Percentiles rank a stretch among this genome's conserved stretches.
phyloP scores from a whole-genome alignment of 2,797 vertebrate species.

The Sebastes umbrosus region DNA sequence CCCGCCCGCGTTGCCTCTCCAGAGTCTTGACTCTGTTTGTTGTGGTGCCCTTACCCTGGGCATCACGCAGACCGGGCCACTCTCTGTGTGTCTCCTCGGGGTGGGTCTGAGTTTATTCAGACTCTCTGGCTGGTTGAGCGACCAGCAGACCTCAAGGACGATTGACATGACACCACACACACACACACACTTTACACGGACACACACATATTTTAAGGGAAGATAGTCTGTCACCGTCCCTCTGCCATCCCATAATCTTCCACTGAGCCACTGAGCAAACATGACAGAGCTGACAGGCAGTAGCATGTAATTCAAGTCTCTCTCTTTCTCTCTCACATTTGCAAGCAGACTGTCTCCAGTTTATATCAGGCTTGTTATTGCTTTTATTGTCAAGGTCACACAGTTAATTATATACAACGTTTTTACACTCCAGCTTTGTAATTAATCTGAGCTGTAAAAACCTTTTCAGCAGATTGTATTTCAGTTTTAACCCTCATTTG shows the following conservation, averaged over 20 bases:
- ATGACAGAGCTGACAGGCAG: conserved; percentile 22
- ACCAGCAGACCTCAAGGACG: not conserved
- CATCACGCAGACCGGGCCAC: not conserved
- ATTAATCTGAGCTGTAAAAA: not conserved
- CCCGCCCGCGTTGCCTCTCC: not conserved
- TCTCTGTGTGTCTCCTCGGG: not conserved
- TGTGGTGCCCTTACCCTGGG: conserved; percentile 30
- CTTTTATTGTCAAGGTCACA: conserved; percentile 6
- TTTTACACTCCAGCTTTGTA: not conserved
- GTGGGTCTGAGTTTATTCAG: conserved; percentile 6
- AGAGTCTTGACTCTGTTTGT: conserved; percentile 1
- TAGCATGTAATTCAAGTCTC: not conserved
- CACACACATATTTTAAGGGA: not conserved
- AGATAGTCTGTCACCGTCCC: not conserved
- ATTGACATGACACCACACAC: not conserved
- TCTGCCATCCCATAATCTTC: not conserved
- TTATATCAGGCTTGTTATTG: not conserved
- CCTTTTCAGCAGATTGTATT: not conserved
- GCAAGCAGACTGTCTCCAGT: not conserved
- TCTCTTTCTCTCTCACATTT: not conserved
- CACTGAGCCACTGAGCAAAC: conserved; percentile 28
- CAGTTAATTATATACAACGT: not conserved
- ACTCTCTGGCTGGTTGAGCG: conserved; percentile 2
- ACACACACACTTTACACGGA: not conserved
- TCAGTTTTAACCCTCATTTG: not conserved